A percentile compares a stretch with the other conserved stretches of the same genome.
phyloP scores from a whole-genome alignment of 1,140 invertebrate species.

The Aphelinus atriplicis region DNA sequence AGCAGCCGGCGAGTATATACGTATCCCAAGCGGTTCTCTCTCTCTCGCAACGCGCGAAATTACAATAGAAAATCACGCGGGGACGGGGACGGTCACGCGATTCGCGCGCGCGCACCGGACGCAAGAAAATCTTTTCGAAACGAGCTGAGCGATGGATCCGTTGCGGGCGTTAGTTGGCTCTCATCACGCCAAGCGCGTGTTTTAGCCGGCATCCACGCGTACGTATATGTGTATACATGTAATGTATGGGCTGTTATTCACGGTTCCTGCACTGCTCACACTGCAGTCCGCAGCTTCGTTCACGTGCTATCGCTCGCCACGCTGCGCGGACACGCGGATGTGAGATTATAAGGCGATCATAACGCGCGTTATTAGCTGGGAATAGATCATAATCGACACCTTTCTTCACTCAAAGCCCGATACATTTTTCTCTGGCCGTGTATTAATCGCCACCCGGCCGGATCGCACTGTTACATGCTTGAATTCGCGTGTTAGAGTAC shows the following conservation, averaged over 20 bases:
- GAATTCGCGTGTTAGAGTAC: no score
- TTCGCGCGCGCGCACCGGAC: background rate
- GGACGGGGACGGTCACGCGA: constrained; percentile 12
- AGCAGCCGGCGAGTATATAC: background rate
- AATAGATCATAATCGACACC: constrained; percentile 20
- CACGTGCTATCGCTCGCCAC: background rate
- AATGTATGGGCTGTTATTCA: constrained; percentile 26
- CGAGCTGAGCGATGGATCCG: background rate
- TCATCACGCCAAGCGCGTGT: constrained; percentile 48
- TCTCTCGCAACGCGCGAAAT: background rate
- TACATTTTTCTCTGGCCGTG: no score
- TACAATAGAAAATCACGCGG: background rate
- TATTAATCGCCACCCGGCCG: no score
- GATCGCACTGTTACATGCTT: no score
- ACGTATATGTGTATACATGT: background rate
- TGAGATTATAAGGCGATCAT: background rate
- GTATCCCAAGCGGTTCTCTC: background rate
- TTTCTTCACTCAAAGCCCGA: background rate
- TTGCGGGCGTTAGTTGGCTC: constrained; percentile 23
- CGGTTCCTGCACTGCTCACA: constrained; percentile 27
- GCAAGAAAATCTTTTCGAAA: constrained; percentile 12
- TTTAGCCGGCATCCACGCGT: background rate
- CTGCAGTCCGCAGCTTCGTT: background rate
- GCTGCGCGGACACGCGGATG: constrained; percentile 3
- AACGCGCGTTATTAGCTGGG: background rate